Evolutionary conservation across 2,797 vertebrate species (phyloP), one percentile per base, ranked within the genome.

Genomic region (Crax fasciolata): DNA sequence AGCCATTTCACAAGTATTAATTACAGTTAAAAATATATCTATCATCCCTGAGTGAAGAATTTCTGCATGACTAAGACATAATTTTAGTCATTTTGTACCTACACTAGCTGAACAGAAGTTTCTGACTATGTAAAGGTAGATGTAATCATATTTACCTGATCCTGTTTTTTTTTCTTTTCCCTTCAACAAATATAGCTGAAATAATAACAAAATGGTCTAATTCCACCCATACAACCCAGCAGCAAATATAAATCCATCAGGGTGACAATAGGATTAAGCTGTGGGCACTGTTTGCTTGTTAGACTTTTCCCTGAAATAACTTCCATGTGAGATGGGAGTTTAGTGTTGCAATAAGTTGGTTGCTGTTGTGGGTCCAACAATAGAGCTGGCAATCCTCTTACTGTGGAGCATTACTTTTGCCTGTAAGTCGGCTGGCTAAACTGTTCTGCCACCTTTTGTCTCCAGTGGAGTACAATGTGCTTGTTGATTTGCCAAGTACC

Each of bases 261-360:
- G 59, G 71, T 93, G 63, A 96, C 92, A 96, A 96, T 73, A 93
- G 92, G 92, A 95, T 96, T 96, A 93, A 95, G 84, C 77, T 59
- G 67, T 90, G 74, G 55, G 39, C 41, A 39, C 77, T 79, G 88
- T 79, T 93, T 84, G 55, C 65, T 94, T 88, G 62, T 91, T 95
- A 94, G 93, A 81, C 52, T 88, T 94, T 77, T 93, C 59, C 70
- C 71, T 86, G 84, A 94, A 95, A 90, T 91, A 93, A 91, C 77
- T 93, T 95, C 83, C 55, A 49, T 84, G 88, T 90, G 93, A 86
- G 63, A 95, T 61, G 74, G 83, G 63, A 95, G 95, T 95, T 96
- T 94, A 94, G 91, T 84, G 88, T 93, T 90, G 83, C 85, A 94
- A 38, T 94, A 90, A 95, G 80, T 94, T 94, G 67, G 44, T 94